Evolutionary conservation across 2,888 invertebrate genomes (phyloP).

Genomic region (Temnothorax rugatulus): DNA sequence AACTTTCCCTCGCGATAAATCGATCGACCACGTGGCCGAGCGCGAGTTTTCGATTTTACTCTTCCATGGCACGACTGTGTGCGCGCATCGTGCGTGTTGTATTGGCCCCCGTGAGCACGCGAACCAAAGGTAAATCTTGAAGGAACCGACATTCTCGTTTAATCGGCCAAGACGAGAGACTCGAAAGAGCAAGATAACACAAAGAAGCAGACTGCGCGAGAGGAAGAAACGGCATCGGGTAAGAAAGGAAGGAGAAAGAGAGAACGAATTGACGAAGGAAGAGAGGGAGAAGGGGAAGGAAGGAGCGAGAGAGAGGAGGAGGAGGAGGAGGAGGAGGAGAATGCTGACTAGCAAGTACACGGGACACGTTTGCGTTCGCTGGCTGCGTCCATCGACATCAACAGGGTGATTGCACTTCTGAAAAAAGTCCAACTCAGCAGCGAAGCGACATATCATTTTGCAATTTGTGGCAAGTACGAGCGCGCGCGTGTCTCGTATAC

Average conservation of each 20-base stretch:
- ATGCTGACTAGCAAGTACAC: slow-evolving; percentile 72
- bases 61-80: too few species aligned
- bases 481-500: background rate
- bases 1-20: background rate
- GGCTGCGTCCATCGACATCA: slow-evolving; percentile 74
- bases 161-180: slow-evolving; percentile 39
- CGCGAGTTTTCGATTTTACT: slow-evolving; percentile 44
- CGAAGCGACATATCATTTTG: slow-evolving; percentile 60
- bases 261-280: slow-evolving; percentile 40
- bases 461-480: slow-evolving; percentile 1
- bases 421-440: slow-evolving; percentile 62
- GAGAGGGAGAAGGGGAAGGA: background rate
- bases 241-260: slow-evolving; percentile 43
- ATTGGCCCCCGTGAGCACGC: background rate
- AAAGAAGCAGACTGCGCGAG: slow-evolving; percentile 13
- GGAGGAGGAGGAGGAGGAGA: slow-evolving; percentile 6
- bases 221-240: slow-evolving; percentile 34
- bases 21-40: slow-evolving; percentile 65
- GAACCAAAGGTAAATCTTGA: slow-evolving; percentile 59
- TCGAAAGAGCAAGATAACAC: slow-evolving; percentile 38
- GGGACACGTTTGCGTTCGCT: slow-evolving; percentile 70
- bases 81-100: background rate
- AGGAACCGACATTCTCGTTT: slow-evolving; percentile 60
- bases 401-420: slow-evolving; percentile 71
- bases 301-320: background rate